Evolutionary conservation across 1,140 invertebrate species (phyloP).

Genomic region (Polypedilum vanderplanki): DNA sequence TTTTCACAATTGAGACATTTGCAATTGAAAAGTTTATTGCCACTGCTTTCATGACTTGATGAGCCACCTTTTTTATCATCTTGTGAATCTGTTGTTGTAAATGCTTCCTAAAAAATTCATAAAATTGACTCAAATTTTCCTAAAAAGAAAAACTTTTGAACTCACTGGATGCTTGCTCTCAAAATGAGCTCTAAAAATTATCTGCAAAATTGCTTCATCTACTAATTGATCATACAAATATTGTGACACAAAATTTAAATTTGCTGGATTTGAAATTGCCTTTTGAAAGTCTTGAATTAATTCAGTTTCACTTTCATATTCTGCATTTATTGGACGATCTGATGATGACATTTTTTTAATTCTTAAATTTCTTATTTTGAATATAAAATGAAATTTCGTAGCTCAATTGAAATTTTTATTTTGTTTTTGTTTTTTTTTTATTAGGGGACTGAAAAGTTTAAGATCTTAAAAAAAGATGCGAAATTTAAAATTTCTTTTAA

Average conservation of each 20-base stretch:
- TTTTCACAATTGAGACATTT: not conserved
- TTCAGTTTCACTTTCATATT: not conserved
- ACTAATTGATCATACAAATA: constrained; percentile 1
- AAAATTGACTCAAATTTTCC: not conserved
- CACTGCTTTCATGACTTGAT: not conserved
- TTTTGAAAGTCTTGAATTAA: not conserved
- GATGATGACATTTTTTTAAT: not conserved
- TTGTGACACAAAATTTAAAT: not conserved
- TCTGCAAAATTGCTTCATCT: not conserved
- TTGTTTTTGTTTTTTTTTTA: too few relatives aligned
- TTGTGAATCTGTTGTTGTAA: not conserved
- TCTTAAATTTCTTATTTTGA: too few relatives aligned
- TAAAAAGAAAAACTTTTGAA: not conserved
- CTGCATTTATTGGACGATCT: not conserved
- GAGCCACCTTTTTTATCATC: not conserved
- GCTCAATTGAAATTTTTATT: too few relatives aligned
- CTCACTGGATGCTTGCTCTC: not conserved
- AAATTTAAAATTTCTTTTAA: not conserved
- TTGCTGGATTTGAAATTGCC: not conserved
- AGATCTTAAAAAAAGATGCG: not conserved
- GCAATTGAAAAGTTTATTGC: not conserved
- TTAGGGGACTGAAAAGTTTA: not conserved
- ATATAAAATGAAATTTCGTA: too few relatives aligned
- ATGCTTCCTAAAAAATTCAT: not conserved
- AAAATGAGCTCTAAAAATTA: constrained; percentile 12